Conservation (phyloP, 2,888 invertebrate species). For the Caenorhabditis sinica region DNA sequence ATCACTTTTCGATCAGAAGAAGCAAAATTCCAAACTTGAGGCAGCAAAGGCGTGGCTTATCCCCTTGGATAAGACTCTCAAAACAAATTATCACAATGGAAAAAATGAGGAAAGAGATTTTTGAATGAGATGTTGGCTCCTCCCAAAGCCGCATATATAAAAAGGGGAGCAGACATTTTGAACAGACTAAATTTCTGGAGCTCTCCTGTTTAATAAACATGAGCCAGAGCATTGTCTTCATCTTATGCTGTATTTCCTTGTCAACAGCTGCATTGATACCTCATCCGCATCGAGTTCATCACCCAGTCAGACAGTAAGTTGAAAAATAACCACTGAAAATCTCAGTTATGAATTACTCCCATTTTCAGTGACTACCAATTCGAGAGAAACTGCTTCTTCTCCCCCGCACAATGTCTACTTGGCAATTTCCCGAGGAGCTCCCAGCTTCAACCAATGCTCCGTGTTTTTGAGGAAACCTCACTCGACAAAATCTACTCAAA, state of each 20-base stretch:
- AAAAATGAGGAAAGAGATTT: no score
- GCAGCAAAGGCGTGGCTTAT: conserved; percentile 49
- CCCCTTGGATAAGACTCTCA: conserved; percentile 11
- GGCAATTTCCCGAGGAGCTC: conserved; percentile 53
- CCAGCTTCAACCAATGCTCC: conserved; percentile 52
- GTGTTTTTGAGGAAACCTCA: conserved; percentile 54
- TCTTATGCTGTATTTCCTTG: conserved; percentile 8
- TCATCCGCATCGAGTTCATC: conserved; percentile 42
- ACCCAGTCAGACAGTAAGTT: conserved; percentile 50
- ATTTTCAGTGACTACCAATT: conserved; percentile 42
- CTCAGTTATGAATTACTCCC: no score
- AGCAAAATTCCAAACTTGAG: conserved; percentile 8
- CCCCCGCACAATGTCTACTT: conserved; percentile 64
- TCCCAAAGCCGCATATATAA: conserved; percentile 12
- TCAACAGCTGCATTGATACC: conserved; percentile 43
- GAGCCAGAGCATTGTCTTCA: conserved; percentile 9
- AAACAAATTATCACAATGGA: conserved; percentile 30
- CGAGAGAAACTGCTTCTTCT: conserved; percentile 65
- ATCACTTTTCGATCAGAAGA: conserved; percentile 5
- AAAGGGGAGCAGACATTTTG: neutral
- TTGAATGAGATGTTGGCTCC: conserved; percentile 28
- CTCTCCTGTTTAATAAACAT: conserved; percentile 6
- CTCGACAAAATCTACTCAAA: conserved; percentile 48
- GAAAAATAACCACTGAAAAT: neutral
- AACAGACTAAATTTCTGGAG: neutral